Evolutionary conservation across 1,140 invertebrate species (phyloP).

Genomic region (Drosophila orosa): DNA sequence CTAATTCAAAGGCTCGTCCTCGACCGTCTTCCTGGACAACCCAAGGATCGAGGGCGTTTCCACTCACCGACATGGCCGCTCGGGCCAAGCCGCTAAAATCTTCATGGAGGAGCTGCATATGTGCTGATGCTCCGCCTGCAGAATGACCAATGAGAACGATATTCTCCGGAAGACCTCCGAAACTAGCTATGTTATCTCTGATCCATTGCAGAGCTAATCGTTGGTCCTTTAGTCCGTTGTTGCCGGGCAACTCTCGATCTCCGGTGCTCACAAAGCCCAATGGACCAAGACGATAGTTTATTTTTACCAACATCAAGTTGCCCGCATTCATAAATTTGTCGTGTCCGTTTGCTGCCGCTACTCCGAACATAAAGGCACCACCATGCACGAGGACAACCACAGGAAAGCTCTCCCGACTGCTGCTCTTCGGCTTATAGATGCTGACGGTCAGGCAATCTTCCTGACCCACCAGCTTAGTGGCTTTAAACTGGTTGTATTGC

Average conservation of each 20-base stretch:
- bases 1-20: conserved; percentile 86
- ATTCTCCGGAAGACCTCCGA: conserved; percentile 88
- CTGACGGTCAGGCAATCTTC: conserved; percentile 84
- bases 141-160: conserved; percentile 85
- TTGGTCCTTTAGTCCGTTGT: conserved; percentile 76
- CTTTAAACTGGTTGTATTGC: conserved; percentile 62
- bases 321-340: conserved; percentile 86
- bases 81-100: conserved; percentile 45
- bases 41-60: conserved; percentile 68
- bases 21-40: conserved; percentile 85
- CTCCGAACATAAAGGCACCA: conserved; percentile 85
- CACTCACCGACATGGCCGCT: conserved; percentile 63
- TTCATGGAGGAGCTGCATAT: conserved; percentile 88
- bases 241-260: conserved; percentile 55
- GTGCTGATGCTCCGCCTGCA: conserved; percentile 86
- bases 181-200: conserved; percentile 74
- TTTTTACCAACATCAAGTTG: conserved; percentile 86
- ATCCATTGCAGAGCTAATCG: conserved; percentile 58
- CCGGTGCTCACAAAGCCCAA: conserved; percentile 84
- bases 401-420: conserved; percentile 53
- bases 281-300: conserved; percentile 88
- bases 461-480: conserved; percentile 38
- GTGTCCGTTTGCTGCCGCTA: conserved; percentile 84
- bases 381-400: conserved; percentile 85
- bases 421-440: conserved; percentile 73